Evolutionary conservation across 2,888 invertebrate species (phyloP), one percentile per base, ranked within the genome.

Genomic region (Marronus borbonicus): DNA sequence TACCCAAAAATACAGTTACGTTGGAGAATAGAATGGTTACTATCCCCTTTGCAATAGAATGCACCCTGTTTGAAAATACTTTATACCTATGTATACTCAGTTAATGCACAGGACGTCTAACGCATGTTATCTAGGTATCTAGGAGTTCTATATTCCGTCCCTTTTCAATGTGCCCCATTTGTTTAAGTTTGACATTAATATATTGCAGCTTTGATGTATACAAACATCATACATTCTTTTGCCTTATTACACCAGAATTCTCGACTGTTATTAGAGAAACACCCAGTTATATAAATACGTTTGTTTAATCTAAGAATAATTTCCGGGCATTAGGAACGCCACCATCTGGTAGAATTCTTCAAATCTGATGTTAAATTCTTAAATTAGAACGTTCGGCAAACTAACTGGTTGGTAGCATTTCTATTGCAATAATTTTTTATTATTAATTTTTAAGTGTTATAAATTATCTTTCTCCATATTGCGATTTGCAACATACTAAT

Each of bases 1-100:
- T 64, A 64, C 36, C 7, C n/a, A 10, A 31, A 64, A 64, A 64
- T 64, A 64, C 64, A 64, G 64, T n/a, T 64, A 31, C 31, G 64
- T 64, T 64, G 12, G 31, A 31, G 24, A 64, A n/a, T 36, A 31
- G 2, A 10, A 31, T 5, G 14, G 12, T 36, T 10, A 44, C 44
- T 31, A 31, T 5, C 31, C 44, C 12, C 44, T 28, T 64, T 31
- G 64, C 36, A 64, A 64, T 64, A 14, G 31, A 64, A 64, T 64
- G 24, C 28, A 28, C n/a, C 52, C 52, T 17, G 52, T 52, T 52
- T 17, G 14, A 1, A 55, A 64, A 28, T 28, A 28, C n/a, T 64
- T 31, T 64, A 64, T 31, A 36, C 14, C 24, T 14, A 20, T 55
- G 55, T 12, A 55, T 20, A 20, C 7, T 55, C 14, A 17, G 55